Evolutionary conservation across 2,888 invertebrate genomes (phyloP).

Genomic region (Tiphia femorata): DNA sequence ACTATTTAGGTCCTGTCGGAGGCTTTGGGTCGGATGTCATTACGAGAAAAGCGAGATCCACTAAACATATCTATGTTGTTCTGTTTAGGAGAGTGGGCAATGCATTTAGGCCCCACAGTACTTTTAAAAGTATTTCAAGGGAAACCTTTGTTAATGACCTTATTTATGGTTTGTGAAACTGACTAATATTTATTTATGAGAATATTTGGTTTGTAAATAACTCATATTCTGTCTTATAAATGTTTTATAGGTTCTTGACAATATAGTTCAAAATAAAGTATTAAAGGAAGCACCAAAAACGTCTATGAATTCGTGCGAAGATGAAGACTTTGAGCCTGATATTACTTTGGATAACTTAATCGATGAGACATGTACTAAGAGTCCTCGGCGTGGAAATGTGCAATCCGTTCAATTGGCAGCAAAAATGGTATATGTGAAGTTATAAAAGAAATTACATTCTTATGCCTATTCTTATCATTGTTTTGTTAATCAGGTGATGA

Average conservation of each 20-base stretch:
- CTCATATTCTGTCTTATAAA: neutral
- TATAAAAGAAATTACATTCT: neutral
- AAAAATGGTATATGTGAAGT: constrained; percentile 70
- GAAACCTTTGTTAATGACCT: constrained; percentile 75
- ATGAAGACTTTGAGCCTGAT: constrained; percentile 79
- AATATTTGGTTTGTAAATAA: neutral
- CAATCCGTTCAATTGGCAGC: constrained; percentile 74
- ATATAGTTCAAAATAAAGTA: constrained; percentile 61
- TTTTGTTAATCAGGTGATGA: constrained; percentile 75
- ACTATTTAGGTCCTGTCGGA: constrained; percentile 68
- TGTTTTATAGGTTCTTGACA: constrained; percentile 59
- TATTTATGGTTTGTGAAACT: constrained; percentile 79
- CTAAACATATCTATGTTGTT: constrained; percentile 86
- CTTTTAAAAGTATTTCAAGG: constrained; percentile 74
- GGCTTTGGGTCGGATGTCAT: constrained; percentile 71
- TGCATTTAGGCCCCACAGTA: constrained; percentile 81
- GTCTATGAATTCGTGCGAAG: constrained; percentile 61
- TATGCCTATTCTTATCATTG: neutral
- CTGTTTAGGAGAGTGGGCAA: constrained; percentile 94
- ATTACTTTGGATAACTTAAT: constrained; percentile 79
- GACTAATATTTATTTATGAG: neutral
- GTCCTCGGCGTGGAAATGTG: constrained; percentile 55
- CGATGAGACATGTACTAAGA: constrained; percentile 68
- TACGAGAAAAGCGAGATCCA: constrained; percentile 69
- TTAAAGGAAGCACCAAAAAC: constrained; percentile 41